Percentiles rank a stretch among this genome's conserved stretches.
Conservation (phyloP, 2,797 vertebrate species). For the Rhinogobio ventralis region DNA sequence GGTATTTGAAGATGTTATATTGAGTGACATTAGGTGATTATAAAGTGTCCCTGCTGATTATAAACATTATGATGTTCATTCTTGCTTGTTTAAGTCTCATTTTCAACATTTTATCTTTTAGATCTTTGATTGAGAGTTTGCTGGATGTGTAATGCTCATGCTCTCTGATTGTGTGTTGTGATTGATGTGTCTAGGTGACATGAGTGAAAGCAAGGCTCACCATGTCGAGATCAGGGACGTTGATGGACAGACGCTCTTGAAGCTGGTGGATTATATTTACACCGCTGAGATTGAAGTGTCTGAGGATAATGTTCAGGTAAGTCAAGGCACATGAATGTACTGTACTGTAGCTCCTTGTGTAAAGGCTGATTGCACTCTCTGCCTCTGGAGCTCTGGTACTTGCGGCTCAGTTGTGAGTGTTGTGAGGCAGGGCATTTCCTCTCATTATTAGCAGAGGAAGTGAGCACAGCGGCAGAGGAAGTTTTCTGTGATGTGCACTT, state of each 20-base stretch:
- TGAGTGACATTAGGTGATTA: not conserved
- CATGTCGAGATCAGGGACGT: conserved; percentile 94
- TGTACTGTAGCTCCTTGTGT: not conserved
- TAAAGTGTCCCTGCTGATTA: not conserved
- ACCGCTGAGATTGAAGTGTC: conserved; percentile 95
- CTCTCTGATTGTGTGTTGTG: conserved; percentile 14
- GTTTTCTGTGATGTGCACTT: conserved; percentile 81
- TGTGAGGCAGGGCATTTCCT: conserved; percentile 84
- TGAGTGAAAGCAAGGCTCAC: conserved; percentile 96
- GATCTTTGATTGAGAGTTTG: not conserved
- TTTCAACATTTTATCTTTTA: not conserved
- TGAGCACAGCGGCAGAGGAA: conserved; percentile 79
- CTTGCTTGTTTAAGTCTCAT: not conserved
- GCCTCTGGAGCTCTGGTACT: conserved; percentile 6
- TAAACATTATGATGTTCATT: not conserved
- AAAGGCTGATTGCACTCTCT: conserved; percentile 2
- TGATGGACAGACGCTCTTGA: conserved; percentile 90
- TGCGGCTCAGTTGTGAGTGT: not conserved
- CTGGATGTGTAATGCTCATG: not conserved
- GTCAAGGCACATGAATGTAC: conserved; percentile 7
- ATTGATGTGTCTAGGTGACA: conserved; percentile 82
- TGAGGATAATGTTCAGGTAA: conserved; percentile 95
- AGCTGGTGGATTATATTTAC: conserved; percentile 95
- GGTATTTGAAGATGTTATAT: not conserved
- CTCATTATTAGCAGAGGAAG: conserved; percentile 89